Base-by-base conservation (phyloP, 2,797 vertebrate species). In the Sebastiscus albofasciatus region DNA sequence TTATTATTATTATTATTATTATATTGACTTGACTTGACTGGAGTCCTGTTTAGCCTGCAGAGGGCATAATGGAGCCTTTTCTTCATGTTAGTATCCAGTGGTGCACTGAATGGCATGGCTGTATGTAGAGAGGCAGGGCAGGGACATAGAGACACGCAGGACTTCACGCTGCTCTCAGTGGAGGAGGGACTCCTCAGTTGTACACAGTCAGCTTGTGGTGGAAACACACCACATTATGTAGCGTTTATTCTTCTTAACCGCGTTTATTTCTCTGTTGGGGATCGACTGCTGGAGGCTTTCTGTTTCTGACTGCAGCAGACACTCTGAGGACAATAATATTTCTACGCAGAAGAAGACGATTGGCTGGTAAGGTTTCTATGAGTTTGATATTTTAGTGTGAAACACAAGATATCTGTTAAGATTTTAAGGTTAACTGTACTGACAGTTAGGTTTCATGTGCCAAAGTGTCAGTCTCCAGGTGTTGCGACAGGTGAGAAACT, bases 71-170 rank as follows among this genome's bases (percentile, higher is more conserved):
- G 0, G 64, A 36, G 67, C 14, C 64, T 18, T 9, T 22, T 22
- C n/a, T 4, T 33, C 7, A 16, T 5, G 9, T 12, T 8, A 24
- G 20, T 4, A 6, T 42, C 34, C 55, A 64, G n/a, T 69, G 59
- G 70, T 22, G 49, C 76, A 80, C 77, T 72, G 85, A 77, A 54
- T 56, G 72, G 39, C 27, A 24, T 8, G 60, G 55, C 5, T 68
- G 68, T 46, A 42, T 77, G 82, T 52, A 54, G 68, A 87, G 79
- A 89, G 83, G 80, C 92, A 88, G 89, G 86, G 87, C 90, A 81
- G 84, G 29, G 49, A 80, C 72, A 52, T 2, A 72, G 8, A 76
- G 11, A 42, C 69, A 80, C 83, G 66, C 78, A 27, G 54, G 67
- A 62, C 56, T 78, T 24, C 62, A 60, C 27, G 71, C 84, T 79